Evolutionary conservation across 2,113 vertebrate genomes (phyloP).

Genomic region (Microtus montanus): DNA sequence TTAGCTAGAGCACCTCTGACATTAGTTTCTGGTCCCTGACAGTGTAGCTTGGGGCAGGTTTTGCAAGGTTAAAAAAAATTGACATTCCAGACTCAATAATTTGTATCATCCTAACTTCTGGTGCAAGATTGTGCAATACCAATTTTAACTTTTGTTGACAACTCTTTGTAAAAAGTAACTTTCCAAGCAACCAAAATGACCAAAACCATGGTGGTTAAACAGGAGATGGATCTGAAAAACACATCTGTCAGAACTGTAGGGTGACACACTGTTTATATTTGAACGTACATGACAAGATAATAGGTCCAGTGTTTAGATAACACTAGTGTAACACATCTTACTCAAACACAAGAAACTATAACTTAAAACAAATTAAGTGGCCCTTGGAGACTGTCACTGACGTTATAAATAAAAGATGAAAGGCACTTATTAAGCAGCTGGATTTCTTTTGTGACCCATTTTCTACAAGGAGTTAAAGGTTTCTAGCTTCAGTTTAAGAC

Average conservation of each 20-base stretch:
- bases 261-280: neutral
- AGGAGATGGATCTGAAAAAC: constrained; percentile 28
- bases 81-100: constrained; percentile 36
- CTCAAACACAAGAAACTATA: neutral
- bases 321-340: neutral
- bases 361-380: neutral
- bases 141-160: neutral
- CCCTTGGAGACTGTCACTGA: neutral
- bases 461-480: constrained; percentile 30
- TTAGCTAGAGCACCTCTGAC: neutral
- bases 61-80: constrained; percentile 10
- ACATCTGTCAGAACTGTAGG: neutral
- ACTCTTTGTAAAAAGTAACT: constrained; percentile 9
- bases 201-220: neutral
- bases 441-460: constrained; percentile 34
- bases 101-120: neutral
- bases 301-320: constrained; percentile 23
- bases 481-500: neutral
- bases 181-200: neutral
- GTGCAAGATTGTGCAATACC: neutral
- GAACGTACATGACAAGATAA: neutral
- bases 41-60: neutral
- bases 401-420: constrained; percentile 36
- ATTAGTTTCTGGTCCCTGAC: neutral
- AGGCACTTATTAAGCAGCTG: neutral